Evolutionary conservation across 2,888 invertebrate genomes (phyloP), one percentile per base, ranked within the genome.

Genomic region (Brachylomia viminalis): DNA sequence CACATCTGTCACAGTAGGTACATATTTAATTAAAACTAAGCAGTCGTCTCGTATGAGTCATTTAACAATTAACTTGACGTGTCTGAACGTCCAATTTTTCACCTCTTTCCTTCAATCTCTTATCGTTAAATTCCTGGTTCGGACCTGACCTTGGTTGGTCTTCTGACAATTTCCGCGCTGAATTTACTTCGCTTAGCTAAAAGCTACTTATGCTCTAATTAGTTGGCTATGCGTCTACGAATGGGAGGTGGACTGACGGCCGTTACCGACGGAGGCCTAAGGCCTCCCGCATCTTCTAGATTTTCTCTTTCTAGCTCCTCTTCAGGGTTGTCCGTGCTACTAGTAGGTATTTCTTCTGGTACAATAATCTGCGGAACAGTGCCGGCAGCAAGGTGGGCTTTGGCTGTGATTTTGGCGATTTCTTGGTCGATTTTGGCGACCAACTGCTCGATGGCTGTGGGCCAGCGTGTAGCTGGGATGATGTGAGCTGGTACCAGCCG

Each of bases 401-500:
- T 92, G 3, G 93, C 93, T 7, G 95, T 89, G 80, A 96, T 96
- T 75, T 95, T 91, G 0, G 95, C 94, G 69, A 96, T 92, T 86
- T 95, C 94, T 66, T 95, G 95, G 84, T 96, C 95, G 52, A 96
- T 89, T 86, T 93, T 95, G 11, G 90, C 83, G 75, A 95, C 89
- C 1, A 96, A 88, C 49, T 95, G 94, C n/a, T 95, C 94, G n/a
- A 95, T 87, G 23, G 93, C 94, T 8, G 89, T 86, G 0, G 96
- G 89, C 96, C 96, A 97, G 20, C 96, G 93, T 4, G 91, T 82
- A 10, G 97, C 97, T 0, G 97, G 96, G 65, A 97, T 92, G 1
- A 94, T 92, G 93, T 98, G 98, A 30, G 97, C 96, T 0, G 98
- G 98, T 0, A 97, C 97, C n/a, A 98, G 94, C 23, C 97, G 97